Conservation (phyloP, 2,113 vertebrate genomes). For the Trinectes maculatus region DNA sequence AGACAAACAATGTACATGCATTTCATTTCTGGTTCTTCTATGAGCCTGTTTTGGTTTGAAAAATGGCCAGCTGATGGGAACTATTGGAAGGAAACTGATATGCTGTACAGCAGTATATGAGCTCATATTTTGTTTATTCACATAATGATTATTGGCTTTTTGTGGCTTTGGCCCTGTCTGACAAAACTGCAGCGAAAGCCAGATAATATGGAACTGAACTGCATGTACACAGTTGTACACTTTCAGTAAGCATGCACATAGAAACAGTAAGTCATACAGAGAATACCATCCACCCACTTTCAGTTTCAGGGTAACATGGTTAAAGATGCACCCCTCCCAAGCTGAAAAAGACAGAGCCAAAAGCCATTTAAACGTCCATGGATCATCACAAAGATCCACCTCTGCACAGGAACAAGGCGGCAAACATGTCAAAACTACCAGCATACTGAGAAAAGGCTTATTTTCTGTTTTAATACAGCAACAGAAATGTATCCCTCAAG, state of each 20-base stretch:
- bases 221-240: conserved; percentile 65
- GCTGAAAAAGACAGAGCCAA: conserved; percentile 17
- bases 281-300: conserved; percentile 30
- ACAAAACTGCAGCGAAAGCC: conserved; percentile 36
- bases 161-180: conserved; percentile 60
- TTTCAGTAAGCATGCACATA: conserved; percentile 78
- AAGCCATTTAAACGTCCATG: conserved; percentile 34
- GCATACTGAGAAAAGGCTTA: conserved; percentile 62
- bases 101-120: conserved; percentile 30
- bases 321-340: conserved; percentile 28
- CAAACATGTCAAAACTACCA: conserved; percentile 40
- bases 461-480: conserved; percentile 33
- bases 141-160: conserved; percentile 34
- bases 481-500: conserved; percentile 12
- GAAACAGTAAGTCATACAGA: conserved; percentile 62
- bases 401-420: conserved; percentile 20
- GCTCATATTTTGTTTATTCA: conserved; percentile 43
- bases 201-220: conserved; percentile 50
- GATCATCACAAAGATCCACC: conserved; percentile 34
- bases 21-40: conserved; percentile 46
- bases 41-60: conserved; percentile 29
- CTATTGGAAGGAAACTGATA: conserved; percentile 10
- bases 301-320: conserved; percentile 12
- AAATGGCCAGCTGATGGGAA: conserved; percentile 27
- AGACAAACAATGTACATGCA: conserved; percentile 67